phyloP scores from a whole-genome alignment of 2,888 invertebrate genomes.

The Archips crataeganus region DNA sequence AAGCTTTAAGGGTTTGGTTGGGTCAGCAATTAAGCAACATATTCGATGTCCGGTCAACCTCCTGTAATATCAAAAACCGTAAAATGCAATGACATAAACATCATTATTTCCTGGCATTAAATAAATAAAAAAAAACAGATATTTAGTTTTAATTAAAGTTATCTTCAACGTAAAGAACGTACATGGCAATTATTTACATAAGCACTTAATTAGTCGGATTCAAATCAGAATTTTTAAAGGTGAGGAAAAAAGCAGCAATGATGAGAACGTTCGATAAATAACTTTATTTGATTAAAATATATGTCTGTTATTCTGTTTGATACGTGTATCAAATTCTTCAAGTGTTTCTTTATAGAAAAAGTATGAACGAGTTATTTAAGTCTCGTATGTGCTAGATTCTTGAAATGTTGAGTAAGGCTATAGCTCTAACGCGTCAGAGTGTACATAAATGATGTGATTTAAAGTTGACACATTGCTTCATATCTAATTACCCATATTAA shows the following conservation, averaged over 20 bases:
- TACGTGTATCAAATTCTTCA: constrained; percentile 29
- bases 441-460: constrained; percentile 52
- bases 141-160: too few species aligned
- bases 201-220: not conserved
- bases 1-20: constrained; percentile 24
- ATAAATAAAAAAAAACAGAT: too few species aligned
- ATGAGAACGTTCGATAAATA: constrained; percentile 8
- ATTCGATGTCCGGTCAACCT: constrained; percentile 7
- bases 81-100: not conserved
- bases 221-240: constrained; percentile 2
- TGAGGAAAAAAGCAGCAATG: not conserved
- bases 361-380: constrained; percentile 49
- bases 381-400: constrained; percentile 50
- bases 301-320: constrained; percentile 25
- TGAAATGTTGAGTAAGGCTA: constrained; percentile 56
- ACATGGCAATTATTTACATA: not conserved
- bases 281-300: constrained; percentile 10
- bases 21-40: constrained; percentile 33
- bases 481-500: constrained; percentile 47
- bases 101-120: not conserved
- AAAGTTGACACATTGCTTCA: constrained; percentile 52
- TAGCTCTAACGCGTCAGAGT: constrained; percentile 47
- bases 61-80: not conserved
- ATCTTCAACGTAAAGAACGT: too few species aligned
- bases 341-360: constrained; percentile 30